Base-by-base conservation (phyloP, 2,113 vertebrate species). In the Athene noctua region DNA sequence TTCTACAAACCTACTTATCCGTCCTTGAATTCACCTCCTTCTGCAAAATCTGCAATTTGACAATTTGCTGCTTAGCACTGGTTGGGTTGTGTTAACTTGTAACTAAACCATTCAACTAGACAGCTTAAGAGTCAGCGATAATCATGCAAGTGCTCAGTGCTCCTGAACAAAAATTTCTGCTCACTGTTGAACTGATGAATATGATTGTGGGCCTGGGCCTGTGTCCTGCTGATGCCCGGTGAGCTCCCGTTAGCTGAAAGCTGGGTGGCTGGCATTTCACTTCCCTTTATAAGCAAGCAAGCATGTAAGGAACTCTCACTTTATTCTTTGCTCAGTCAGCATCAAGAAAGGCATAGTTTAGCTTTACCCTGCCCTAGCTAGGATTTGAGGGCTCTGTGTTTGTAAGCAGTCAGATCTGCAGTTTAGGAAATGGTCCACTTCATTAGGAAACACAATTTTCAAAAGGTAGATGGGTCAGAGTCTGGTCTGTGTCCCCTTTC, bases 171-270 rank as follows among this genome's bases (percentile, higher is more conserved):
- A 80, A 36, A 26, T 15, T 52, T 40, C 8, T 67, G 65, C 65
- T 81, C 25, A 5, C 62, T 23, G 51, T 1, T 51, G 57, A 86
- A 6, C 40, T 14, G 25, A 13, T 27, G 55, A 54, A 44, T 46
- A 46, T 3, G 34, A 22, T 5, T 23, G 30, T 25, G 21, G 59
- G 44, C 18, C 34, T 36, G 34, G 38, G 54, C 25, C 42, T 32
- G 9, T 8, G 40, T 36, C 44, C 23, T 47, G 65, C 72, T 70
- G 75, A 26, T 68, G 79, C 27, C 54, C 46, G 0, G 0, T 5
- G 20, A 75, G 42, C 80, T 72, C 51, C 80, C 68, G 49, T 26
- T 15, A 32, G 44, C 58, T 75, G n/a, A 21, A 59, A 67, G 58
- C 63, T 27, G 75, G 0, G 2, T 42, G 38, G 20, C 13, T 27